These are phyloP conservation scores for Deilephila porcellus DNA, from an alignment of 2,888 invertebrate genomes.

Conservation along the genomic window DNA sequence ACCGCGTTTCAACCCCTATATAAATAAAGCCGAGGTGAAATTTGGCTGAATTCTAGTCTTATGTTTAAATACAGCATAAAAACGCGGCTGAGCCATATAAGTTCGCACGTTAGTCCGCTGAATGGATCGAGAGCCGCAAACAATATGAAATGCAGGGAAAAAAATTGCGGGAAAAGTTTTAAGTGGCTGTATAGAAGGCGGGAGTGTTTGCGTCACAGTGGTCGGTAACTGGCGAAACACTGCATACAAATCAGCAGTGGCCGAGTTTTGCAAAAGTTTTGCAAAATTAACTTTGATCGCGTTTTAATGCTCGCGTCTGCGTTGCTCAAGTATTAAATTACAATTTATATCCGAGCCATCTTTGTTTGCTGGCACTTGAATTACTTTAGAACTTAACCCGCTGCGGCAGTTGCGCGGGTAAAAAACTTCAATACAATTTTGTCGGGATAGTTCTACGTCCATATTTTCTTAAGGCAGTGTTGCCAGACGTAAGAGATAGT, in stretches of 20 bases:
- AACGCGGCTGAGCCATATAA: slow-evolving; percentile 5
- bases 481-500: slow-evolving; percentile 1
- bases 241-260: slow-evolving; percentile 68
- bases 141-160: slow-evolving; percentile 54
- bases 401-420: slow-evolving; percentile 37
- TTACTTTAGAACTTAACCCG: slow-evolving; percentile 39
- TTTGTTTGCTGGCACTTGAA: slow-evolving; percentile 42
- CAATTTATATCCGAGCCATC: slow-evolving; percentile 41
- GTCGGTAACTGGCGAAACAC: slow-evolving; percentile 54
- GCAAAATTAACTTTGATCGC: slow-evolving; percentile 68
- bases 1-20: background rate
- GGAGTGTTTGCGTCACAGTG: slow-evolving; percentile 54
- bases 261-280: slow-evolving; percentile 58
- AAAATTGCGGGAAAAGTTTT: slow-evolving; percentile 53
- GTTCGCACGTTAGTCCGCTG: slow-evolving; percentile 15
- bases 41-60: background rate
- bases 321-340: slow-evolving; percentile 23
- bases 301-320: slow-evolving; percentile 61
- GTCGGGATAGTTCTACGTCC: slow-evolving; percentile 7
- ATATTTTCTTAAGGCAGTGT: slow-evolving; percentile 1
- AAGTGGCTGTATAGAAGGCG: slow-evolving; percentile 54
- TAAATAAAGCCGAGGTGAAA: background rate
- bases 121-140: slow-evolving; percentile 42
- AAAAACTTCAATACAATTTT: slow-evolving; percentile 22
- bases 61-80: slow-evolving; percentile 3